These are phyloP conservation scores for Cydia amplana DNA, from an alignment of 1,140 invertebrate species.

Conservation along the genomic window DNA sequence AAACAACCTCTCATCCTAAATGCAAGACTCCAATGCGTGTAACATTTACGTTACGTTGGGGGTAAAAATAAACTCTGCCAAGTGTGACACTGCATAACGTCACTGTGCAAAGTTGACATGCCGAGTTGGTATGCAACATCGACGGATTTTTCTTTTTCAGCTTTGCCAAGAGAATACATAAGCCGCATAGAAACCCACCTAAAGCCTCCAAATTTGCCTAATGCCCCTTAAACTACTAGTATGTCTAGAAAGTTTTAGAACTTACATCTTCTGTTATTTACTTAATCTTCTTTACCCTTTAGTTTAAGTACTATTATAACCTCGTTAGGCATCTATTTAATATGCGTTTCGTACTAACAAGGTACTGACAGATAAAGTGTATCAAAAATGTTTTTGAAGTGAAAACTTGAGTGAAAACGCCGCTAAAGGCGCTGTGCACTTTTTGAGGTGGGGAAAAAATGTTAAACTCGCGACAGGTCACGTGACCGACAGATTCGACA, in stretches of 20 bases:
- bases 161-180: constrained; percentile 11
- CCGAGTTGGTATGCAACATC: not conserved
- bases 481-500: no score
- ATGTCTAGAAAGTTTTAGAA: constrained; percentile 1
- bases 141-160: not conserved
- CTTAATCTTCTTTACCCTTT: not conserved
- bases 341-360: not conserved
- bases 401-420: no score
- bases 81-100: not conserved
- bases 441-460: no score
- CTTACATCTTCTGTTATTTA: not conserved
- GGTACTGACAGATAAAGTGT: no score
- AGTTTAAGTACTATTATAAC: no score
- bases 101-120: not conserved
- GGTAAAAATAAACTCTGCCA: no score
- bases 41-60: no score
- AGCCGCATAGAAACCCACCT: not conserved
- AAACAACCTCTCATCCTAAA: no score
- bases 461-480: no score
- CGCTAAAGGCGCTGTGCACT: no score
- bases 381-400: no score
- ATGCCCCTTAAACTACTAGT: not conserved
- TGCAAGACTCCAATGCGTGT: no score
- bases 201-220: constrained; percentile 16
- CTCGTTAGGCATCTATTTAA: not conserved